Evolutionary conservation across 2,888 invertebrate genomes (phyloP), one percentile per base, ranked within the genome.

Genomic region (Rhagium mordax): DNA sequence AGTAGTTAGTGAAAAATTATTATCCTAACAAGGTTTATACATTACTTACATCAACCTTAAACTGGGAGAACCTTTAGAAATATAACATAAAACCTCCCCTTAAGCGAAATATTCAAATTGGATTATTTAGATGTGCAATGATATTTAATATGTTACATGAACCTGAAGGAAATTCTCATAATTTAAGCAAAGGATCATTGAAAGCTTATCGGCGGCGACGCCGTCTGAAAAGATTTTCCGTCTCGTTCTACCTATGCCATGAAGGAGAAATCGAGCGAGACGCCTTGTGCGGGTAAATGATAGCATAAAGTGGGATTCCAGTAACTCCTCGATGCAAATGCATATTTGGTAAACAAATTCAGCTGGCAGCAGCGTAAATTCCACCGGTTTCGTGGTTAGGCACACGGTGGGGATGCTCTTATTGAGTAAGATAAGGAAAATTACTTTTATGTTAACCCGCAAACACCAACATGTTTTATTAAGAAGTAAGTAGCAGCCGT

Each of bases 281-380:
- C 18, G 57, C 55, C 15, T 41, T 21, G 13, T 15, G 18, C 18
- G 57, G 59, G 65, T 65, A 59, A 71, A 57, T 59, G 62, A 71
- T 65, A 33, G 48, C 70, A 51, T 62, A 71, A 72, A 77, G 73
- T 73, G 59, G 62, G 74, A 73, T 77, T 55, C 72, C 33, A 70
- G 71, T 67, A 71, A 59, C 57, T 73, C 68, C 61, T 60, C 71
- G 73, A 77, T 77, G 74, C 71, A 77, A 77, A 77, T 77, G 75
- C 72, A 77, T 72, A 24, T 41, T 69, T 74, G 59, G 29, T 72
- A 71, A 72, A 76, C 69, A 66, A 74, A 71, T 69, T 33, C 57
- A 29, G 41, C 61, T 20, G 51, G 18, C 15, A 33, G 29, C 53
- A 33, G 41, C 53, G 65, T 20, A 20, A 64, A 64, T 64, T 51